phyloP scores from a whole-genome alignment of 2,797 vertebrate species.

The Sternotherus odoratus region DNA sequence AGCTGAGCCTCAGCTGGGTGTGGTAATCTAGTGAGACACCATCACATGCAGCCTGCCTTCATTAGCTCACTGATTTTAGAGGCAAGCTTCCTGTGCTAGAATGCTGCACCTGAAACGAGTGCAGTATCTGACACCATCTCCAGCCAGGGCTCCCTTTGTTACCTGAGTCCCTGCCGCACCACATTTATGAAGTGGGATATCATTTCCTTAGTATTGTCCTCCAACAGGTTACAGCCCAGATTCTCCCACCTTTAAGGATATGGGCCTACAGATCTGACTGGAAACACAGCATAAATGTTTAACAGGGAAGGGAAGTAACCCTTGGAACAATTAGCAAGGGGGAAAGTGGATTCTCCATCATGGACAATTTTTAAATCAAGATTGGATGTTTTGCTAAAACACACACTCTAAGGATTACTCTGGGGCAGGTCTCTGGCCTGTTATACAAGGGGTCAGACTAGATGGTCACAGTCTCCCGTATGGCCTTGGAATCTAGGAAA shows the following conservation, averaged over 20 bases:
- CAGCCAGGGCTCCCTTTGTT: background rate
- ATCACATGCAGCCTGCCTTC: rapidly evolving
- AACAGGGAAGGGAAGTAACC: background rate
- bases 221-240: background rate
- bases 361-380: background rate
- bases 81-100: slow-evolving; percentile 1
- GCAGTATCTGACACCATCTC: background rate
- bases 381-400: background rate
- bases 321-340: background rate
- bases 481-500: too few species aligned
- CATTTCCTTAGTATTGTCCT: background rate
- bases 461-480: too few species aligned
- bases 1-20: background rate
- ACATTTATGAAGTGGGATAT: background rate
- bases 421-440: too few species aligned
- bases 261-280: background rate
- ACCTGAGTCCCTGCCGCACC: background rate
- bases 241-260: background rate
- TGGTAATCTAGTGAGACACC: background rate
- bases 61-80: background rate
- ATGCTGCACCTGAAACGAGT: background rate
- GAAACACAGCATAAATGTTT: background rate
- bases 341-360: too few species aligned
- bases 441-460: too few species aligned
- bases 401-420: background rate